phyloP scores from a whole-genome alignment of 2,113 vertebrate genomes.

The Apodemus speciosus region DNA sequence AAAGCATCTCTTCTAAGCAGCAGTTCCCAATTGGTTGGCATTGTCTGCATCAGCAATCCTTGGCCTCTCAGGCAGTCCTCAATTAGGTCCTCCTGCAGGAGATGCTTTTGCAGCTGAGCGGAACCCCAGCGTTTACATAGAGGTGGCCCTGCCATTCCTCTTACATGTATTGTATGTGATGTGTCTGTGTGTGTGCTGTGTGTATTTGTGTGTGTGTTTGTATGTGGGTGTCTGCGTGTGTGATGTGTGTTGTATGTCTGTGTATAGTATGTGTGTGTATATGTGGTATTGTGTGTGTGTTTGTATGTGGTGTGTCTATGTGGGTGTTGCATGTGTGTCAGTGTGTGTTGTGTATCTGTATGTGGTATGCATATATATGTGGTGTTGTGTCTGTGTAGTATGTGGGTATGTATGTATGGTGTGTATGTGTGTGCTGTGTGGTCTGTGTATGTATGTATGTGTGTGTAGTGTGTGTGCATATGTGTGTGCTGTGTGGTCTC shows the following conservation, averaged over 20 bases:
- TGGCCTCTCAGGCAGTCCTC: too few relatives aligned
- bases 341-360: not conserved
- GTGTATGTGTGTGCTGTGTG: not conserved
- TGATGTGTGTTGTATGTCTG: not conserved
- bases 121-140: too few relatives aligned
- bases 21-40: too few relatives aligned
- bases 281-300: not conserved
- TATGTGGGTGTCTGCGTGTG: not conserved
- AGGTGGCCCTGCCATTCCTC: too few relatives aligned
- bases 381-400: not conserved
- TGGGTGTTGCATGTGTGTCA: not conserved
- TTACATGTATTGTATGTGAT: not conserved
- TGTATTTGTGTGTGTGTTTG: not conserved
- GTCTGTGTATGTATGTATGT: too few relatives aligned
- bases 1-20: too few relatives aligned
- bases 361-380: not conserved
- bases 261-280: not conserved
- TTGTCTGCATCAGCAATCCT: too few relatives aligned
- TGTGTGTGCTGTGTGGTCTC: not conserved
- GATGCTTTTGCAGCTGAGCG: too few relatives aligned
- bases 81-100: too few relatives aligned
- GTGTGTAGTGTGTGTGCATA: not conserved
- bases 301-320: not conserved
- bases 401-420: not conserved
- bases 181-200: not conserved